These are phyloP conservation scores for Cheilosia impressa DNA, from an alignment of 2,888 invertebrate genomes.

Conservation along the genomic window DNA sequence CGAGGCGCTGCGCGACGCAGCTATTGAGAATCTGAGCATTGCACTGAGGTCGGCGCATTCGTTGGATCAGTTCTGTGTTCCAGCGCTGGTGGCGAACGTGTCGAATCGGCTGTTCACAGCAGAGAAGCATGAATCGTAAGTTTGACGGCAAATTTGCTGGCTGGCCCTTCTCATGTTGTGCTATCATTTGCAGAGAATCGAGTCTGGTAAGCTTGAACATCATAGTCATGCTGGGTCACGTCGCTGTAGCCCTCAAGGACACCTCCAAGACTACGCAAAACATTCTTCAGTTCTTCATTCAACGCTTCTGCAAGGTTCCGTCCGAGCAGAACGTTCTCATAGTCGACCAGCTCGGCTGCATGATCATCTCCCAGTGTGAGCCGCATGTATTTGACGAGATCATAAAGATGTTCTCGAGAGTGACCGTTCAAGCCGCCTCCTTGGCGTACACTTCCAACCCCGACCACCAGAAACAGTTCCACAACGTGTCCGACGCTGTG, in stretches of 20 bases:
- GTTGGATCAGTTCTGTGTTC: conserved; percentile 96
- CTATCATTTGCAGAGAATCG: conserved; percentile 88
- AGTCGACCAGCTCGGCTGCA: conserved; percentile 98
- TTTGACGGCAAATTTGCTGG: not conserved
- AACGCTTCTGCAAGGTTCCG: conserved; percentile 96
- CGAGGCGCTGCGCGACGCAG: conserved; percentile 96
- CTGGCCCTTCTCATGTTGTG: not conserved
- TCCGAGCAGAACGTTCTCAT: conserved; percentile 96
- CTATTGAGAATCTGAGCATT: conserved; percentile 97
- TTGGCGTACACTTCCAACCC: conserved; percentile 88
- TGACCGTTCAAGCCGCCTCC: conserved; percentile 96
- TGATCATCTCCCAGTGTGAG: conserved; percentile 97
- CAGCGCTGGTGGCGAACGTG: conserved; percentile 97
- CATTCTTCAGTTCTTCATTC: conserved; percentile 98
- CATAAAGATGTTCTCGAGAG: conserved; percentile 98
- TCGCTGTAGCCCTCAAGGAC: conserved; percentile 96
- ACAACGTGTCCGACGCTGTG: conserved; percentile 96
- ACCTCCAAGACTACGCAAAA: conserved; percentile 97
- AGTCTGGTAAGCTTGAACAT: conserved; percentile 97
- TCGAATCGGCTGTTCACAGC: conserved; percentile 98
- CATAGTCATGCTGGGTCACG: conserved; percentile 98
- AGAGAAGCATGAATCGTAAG: conserved; percentile 92
- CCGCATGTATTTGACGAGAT: conserved; percentile 95
- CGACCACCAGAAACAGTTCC: conserved; percentile 86
- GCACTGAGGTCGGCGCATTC: conserved; percentile 95